Conservation (phyloP, 2,888 invertebrate genomes). For the Gandaritis pyraliata region DNA sequence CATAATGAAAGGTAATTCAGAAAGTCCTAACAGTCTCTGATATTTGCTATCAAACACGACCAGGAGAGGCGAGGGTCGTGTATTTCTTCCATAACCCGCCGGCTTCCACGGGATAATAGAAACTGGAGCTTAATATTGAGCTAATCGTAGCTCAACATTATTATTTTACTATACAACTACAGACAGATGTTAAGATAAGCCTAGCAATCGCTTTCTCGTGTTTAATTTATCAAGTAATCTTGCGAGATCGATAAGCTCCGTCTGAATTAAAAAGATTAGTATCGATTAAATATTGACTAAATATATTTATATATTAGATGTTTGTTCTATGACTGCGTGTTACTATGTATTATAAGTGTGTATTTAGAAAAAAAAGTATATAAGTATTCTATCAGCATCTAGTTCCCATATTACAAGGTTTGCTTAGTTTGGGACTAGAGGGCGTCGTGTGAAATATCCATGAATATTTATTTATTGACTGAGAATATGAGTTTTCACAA, state of each 20-base stretch:
- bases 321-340: no score
- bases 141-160: constrained; percentile 40
- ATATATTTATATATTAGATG: no score
- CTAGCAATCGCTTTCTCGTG: constrained; percentile 18
- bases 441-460: no score
- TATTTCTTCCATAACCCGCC: constrained; percentile 69
- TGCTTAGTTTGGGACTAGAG: no score
- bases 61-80: constrained; percentile 46
- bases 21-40: constrained; percentile 44
- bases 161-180: constrained; percentile 24
- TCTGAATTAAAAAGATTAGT: constrained; percentile 13
- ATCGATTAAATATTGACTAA: constrained; percentile 26
- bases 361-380: no score
- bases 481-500: no score
- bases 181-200: constrained; percentile 31
- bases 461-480: no score
- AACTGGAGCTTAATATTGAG: constrained; percentile 65
- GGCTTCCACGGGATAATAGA: constrained; percentile 65
- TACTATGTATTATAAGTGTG: constrained; percentile 16
- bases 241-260: constrained; percentile 12
- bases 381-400: no score
- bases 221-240: constrained; percentile 32
- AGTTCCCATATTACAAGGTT: no score
- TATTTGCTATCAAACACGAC: constrained; percentile 59
- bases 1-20: constrained; percentile 44